A percentile compares a stretch with the other conserved stretches of the same genome.
Evolutionary conservation across 2,888 invertebrate genomes (phyloP).

Genomic region (Melinopterus prodromus): DNA sequence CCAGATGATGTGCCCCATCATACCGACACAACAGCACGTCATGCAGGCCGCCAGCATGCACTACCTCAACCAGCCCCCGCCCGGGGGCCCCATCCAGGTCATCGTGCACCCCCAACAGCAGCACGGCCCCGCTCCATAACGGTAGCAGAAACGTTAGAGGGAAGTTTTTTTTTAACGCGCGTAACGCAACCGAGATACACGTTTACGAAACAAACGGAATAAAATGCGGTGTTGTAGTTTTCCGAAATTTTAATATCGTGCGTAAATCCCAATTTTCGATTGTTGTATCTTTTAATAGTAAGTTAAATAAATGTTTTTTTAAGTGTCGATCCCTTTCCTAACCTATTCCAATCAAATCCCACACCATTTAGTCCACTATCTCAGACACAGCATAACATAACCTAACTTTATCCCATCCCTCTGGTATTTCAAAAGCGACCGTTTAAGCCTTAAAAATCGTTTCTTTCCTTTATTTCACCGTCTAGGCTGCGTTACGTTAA

Average conservation of each 20-base stretch:
- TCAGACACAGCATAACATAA: not conserved
- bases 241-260: too few relatives aligned
- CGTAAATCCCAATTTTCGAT: not conserved
- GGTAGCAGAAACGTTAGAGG: conserved; percentile 40
- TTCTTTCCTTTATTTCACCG: not conserved
- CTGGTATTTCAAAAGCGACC: not conserved
- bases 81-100: conserved; percentile 61
- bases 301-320: conserved; percentile 4
- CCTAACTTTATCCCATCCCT: not conserved
- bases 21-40: conserved; percentile 65
- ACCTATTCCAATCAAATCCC: too few relatives aligned
- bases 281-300: not conserved
- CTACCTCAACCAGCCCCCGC: conserved; percentile 62
- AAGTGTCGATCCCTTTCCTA: not conserved
- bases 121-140: conserved; percentile 56
- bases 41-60: conserved; percentile 57
- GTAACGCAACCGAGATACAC: not conserved
- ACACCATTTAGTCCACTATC: too few relatives aligned
- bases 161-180: conserved; percentile 4
- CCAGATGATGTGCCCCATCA: conserved; percentile 68
- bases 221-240: not conserved
- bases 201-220: not conserved
- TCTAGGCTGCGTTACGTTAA: not conserved
- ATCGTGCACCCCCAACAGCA: conserved; percentile 61
- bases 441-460: not conserved